Base-by-base conservation (phyloP, 2,113 vertebrate genomes). In the Romanogobio albipinnatus region DNA sequence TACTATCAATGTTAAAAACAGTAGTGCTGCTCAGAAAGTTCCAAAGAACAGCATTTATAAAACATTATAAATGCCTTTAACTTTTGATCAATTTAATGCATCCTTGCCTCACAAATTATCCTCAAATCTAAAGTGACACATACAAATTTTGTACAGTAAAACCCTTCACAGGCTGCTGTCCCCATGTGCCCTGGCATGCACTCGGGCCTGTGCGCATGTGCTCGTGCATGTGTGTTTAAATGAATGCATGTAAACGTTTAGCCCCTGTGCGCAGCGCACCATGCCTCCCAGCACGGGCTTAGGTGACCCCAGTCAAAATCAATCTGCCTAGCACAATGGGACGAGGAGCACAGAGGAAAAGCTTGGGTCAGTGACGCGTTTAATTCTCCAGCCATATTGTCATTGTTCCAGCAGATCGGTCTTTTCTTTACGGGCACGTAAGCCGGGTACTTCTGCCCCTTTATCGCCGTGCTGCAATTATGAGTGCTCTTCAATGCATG, bases 171-270 rank as follows among this genome's bases (percentile, higher is more conserved):
- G n/a, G 9, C 53, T 58, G 39, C 43, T 24, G 17, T 17, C 45
- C 61, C 82, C 17, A 10, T 59, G 33, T 51, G 24, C 33, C 47
- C 73, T 78, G 36, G 56, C 22, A 83, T 29, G 36, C n/a, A 36
- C n/a, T n/a, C 9, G 13, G 9, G 59, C 45, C 47, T 80, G 76
- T 58, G 59, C 9, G 4, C 9, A 39, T 83, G 51, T 68, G 71
- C 56, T 47, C 9, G 43, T 29, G 76, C 81, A 71, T 84, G 73
- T 86, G 91, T 89, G 89, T 92, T 85, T 92, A 92, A 93, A 93
- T 91, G 84, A 92, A 94, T 93, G 91, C 90, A 91, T 94, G 92
- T 93, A 91, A 94, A 94, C 91, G 89, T 93, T 93, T 94, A 92
- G 92, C 88, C 80, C 80, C 85, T 86, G 84, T 87, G 89, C 64